Percentiles rank a stretch among this genome's conserved stretches.
Conservation (phyloP, 2,888 invertebrate species). For the Hemistola chrysoprasaria region DNA sequence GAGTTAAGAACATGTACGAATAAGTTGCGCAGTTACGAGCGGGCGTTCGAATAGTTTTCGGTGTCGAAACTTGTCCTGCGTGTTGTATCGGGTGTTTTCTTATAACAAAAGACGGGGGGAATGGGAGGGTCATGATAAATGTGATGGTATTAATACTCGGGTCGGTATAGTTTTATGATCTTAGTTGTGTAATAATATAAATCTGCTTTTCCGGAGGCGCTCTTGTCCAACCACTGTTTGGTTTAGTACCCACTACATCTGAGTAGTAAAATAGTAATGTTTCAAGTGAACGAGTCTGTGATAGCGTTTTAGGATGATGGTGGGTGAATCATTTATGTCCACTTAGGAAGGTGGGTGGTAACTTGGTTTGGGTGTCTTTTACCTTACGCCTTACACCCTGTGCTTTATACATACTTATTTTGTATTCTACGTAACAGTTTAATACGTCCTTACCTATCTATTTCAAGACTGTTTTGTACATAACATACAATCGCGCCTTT, state of each 20-base stretch:
- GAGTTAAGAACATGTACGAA: slow-evolving; percentile 76
- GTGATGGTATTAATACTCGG: slow-evolving; percentile 75
- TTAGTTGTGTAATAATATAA: slow-evolving; percentile 79
- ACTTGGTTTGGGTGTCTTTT: too few relatives aligned
- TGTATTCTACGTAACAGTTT: too few relatives aligned
- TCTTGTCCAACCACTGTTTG: slow-evolving; percentile 48
- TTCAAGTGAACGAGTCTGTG: slow-evolving; percentile 29
- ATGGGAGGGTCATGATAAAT: slow-evolving; percentile 74
- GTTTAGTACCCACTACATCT: slow-evolving; percentile 41
- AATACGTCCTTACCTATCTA: too few relatives aligned
- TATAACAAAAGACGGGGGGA: slow-evolving; percentile 73
- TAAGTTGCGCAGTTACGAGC: slow-evolving; percentile 76
- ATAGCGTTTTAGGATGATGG: slow-evolving; percentile 28
- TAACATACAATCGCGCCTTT: too few relatives aligned
- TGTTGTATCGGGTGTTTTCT: slow-evolving; percentile 73
- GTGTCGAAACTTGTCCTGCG: slow-evolving; percentile 73
- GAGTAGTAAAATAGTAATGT: slow-evolving; percentile 32
- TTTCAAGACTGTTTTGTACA: too few relatives aligned
- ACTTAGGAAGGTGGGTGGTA: slow-evolving; percentile 6
- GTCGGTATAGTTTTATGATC: slow-evolving; percentile 78
- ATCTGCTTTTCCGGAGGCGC: slow-evolving; percentile 71
- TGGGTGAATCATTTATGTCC: slow-evolving; percentile 15
- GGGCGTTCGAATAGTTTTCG: slow-evolving; percentile 75
- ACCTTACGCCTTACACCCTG: too few relatives aligned
- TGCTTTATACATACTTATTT: too few relatives aligned